phyloP scores from a whole-genome alignment of 2,797 vertebrate species.

The Scyliorhinus canicula region DNA sequence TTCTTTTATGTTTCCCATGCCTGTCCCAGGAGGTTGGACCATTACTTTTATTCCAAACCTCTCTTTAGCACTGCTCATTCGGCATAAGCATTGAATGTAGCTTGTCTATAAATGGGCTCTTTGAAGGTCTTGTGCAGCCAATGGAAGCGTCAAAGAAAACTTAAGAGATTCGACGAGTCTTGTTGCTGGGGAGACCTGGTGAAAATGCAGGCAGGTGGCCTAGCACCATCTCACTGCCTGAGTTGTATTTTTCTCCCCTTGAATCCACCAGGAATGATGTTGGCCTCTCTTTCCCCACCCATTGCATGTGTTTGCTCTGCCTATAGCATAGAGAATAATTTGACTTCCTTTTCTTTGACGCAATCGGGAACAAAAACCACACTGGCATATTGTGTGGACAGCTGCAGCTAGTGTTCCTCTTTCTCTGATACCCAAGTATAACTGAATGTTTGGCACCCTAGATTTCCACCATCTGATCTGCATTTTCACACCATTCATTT shows the following conservation, averaged over 20 bases:
- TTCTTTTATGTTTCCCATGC: background rate
- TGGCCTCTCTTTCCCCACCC: background rate
- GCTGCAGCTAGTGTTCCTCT: background rate
- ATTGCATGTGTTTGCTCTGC: background rate
- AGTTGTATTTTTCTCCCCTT: background rate
- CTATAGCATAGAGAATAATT: background rate
- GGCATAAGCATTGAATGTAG: too few relatives aligned
- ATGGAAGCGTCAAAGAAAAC: background rate
- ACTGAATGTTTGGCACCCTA: background rate
- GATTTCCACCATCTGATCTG: background rate
- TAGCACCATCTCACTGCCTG: background rate
- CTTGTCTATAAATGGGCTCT: background rate
- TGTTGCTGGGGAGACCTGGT: background rate
- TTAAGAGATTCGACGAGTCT: background rate
- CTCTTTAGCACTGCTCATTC: background rate
- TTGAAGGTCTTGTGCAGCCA: background rate
- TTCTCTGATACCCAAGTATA: background rate
- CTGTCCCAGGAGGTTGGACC: background rate
- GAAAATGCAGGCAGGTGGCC: background rate
- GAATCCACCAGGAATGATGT: background rate
- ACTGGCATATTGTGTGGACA: background rate
- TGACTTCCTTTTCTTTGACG: background rate
- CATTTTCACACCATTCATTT: background rate
- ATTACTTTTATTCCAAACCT: background rate
- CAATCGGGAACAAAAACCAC: too few relatives aligned